These are phyloP conservation scores for Cyanoderma ruficeps DNA, from an alignment of 2,113 vertebrate genomes.

Conservation along the genomic window DNA sequence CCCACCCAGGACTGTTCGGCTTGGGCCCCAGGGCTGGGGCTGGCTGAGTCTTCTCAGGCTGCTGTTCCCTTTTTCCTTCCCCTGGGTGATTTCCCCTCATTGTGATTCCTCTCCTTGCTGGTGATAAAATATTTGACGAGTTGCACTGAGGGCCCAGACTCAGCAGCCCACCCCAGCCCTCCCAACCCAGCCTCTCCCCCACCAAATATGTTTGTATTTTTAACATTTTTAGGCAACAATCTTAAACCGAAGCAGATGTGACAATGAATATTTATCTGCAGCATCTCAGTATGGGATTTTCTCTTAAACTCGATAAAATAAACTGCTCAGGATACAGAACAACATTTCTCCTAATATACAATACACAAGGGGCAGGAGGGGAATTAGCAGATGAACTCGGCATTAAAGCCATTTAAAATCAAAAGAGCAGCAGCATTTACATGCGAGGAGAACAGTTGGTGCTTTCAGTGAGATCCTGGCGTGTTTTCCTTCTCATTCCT, in stretches of 20 bases:
- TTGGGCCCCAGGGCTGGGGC: not conserved
- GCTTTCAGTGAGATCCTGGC: conserved; percentile 37
- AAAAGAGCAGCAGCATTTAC: conserved; percentile 67
- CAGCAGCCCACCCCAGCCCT: not conserved
- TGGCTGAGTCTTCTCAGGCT: not conserved
- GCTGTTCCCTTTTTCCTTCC: not conserved
- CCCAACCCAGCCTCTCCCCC: conserved; percentile 24
- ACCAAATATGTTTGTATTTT: conserved; percentile 69
- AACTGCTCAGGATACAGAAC: conserved; percentile 68
- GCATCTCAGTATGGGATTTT: conserved; percentile 72
- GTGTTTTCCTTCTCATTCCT: not conserved
- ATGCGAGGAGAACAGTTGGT: conserved; percentile 46
- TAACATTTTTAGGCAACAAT: conserved; percentile 70
- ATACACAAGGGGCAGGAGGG: conserved; percentile 56
- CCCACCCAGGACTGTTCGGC: fast-evolving
- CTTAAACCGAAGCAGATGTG: conserved; percentile 72
- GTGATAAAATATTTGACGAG: conserved; percentile 2
- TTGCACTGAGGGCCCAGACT: conserved; percentile 6
- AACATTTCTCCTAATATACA: conserved; percentile 65
- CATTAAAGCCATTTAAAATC: conserved; percentile 63
- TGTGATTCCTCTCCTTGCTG: conserved; percentile 26
- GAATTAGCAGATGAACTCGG: conserved; percentile 66
- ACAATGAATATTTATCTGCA: conserved; percentile 74
- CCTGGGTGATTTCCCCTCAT: not conserved
- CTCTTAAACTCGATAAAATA: conserved; percentile 71